Evolutionary conservation across 37 sponge, comb jelly and placozoan species (phyloP).

Genomic region (Cliona cf. orientalis): DNA sequence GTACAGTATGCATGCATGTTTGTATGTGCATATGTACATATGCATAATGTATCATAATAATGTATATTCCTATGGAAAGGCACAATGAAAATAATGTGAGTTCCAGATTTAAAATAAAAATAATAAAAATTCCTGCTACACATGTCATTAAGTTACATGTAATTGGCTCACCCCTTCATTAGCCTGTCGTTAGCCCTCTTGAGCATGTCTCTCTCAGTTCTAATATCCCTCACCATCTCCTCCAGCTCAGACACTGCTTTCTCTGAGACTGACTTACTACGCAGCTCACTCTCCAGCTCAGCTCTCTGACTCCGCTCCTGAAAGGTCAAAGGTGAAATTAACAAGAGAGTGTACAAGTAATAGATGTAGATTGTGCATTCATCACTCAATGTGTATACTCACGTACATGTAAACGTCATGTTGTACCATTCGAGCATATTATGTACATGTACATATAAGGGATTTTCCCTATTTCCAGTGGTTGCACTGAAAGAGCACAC

Average conservation of each 20-base stretch:
- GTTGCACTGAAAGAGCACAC: too few relatives aligned
- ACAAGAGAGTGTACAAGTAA: not conserved
- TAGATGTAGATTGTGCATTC: not conserved
- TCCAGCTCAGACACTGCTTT: slow-evolving; percentile 43
- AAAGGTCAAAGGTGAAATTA: not conserved
- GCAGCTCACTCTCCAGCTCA: slow-evolving; percentile 27
- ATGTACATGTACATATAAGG: too few relatives aligned
- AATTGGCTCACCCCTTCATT: slow-evolving; percentile 22
- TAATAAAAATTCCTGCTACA: too few relatives aligned
- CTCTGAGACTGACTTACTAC: slow-evolving; percentile 9
- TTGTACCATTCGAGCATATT: too few relatives aligned
- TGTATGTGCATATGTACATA: not conserved
- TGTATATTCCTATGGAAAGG: not conserved
- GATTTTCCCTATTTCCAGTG: too few relatives aligned
- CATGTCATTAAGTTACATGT: not conserved
- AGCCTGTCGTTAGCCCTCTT: slow-evolving; percentile 63
- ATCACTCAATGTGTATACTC: not conserved
- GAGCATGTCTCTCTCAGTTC: slow-evolving; percentile 71
- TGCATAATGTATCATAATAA: not conserved
- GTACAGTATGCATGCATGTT: not conserved
- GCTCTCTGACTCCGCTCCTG: slow-evolving; percentile 36
- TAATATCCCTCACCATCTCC: slow-evolving; percentile 72
- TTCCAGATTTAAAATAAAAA: too few relatives aligned
- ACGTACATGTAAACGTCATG: not conserved
- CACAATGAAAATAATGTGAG: not conserved